Evolutionary conservation across 2,888 invertebrate genomes (phyloP).

Genomic region (Drosophila neonasuta): DNA sequence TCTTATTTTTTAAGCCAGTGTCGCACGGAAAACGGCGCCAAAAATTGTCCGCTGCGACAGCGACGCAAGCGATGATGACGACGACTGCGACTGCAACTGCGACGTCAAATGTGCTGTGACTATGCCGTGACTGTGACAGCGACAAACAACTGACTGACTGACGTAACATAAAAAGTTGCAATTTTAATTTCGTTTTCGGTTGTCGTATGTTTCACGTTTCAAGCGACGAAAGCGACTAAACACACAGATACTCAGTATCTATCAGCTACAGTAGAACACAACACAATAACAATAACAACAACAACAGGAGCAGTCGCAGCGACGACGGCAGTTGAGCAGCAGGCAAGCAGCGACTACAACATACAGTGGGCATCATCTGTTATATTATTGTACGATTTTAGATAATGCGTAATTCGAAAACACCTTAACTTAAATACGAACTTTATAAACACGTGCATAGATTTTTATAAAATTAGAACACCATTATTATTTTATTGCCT

Average conservation of each 20-base stretch:
- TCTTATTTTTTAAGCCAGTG: constrained; percentile 32
- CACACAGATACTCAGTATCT: constrained; percentile 75
- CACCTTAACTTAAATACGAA: background rate
- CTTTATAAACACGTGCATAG: background rate
- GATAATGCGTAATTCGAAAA: background rate
- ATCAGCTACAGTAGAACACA: constrained; percentile 77
- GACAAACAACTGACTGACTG: constrained; percentile 48
- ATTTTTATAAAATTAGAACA: background rate
- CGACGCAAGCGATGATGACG: constrained; percentile 20
- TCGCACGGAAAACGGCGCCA: constrained; percentile 64
- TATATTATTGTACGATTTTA: background rate
- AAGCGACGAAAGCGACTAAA: constrained; percentile 80
- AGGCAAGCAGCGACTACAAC: constrained; percentile 32
- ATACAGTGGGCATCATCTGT: constrained; percentile 39
- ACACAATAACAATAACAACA: constrained; percentile 57
- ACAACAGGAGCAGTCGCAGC: constrained; percentile 27
- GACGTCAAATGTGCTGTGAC: constrained; percentile 32
- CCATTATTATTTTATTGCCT: background rate
- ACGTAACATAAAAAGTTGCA: constrained; percentile 71
- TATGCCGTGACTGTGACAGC: constrained; percentile 41
- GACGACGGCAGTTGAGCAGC: constrained; percentile 28
- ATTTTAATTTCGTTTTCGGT: constrained; percentile 62
- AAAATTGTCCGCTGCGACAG: constrained; percentile 43
- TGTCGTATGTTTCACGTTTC: constrained; percentile 78
- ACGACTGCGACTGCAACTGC: constrained; percentile 12